Evolutionary conservation across 2,113 vertebrate genomes (phyloP), one percentile per base, ranked within the genome.

Genomic region (Manacus vitellinus): DNA sequence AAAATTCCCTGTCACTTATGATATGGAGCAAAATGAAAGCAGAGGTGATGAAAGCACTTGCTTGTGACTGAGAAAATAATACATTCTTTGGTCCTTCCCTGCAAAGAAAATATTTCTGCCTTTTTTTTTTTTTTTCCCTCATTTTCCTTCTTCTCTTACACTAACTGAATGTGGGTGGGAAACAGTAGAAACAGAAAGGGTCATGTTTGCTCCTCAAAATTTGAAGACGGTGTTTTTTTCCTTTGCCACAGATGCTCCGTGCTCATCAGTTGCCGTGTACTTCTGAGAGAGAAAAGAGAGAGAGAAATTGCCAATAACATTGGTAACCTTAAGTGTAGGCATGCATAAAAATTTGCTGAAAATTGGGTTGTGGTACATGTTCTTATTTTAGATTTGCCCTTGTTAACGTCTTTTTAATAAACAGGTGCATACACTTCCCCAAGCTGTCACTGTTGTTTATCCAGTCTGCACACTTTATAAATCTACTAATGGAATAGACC

Each of bases 371-470:
- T 46, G 93, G 93, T 97, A 85, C 93, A 85, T 78, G 88, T 98
- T 97, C 97, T 97, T 97, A 97, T 98, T 98, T 98, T 98, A 98
- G 97, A 95, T 96, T 97, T 98, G 97, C 97, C 97, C 97, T 95
- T 95, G 98, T 97, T 98, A 98, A 95, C 82, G 71, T 98, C 95
- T 97, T 97, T 92, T 98, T 97, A 98, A 97, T 98, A 97, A 98
- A 96, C 97, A 98, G 98, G 98, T 98, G 98, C 96, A 79, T 97
- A 97, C 71, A 97, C 96, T 98, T 98, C 94, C 94, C 97, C 98
- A 98, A 97, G 97, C 97, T 98, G 97, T 98, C 96, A 97, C 92
- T 98, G 97, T 96, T 98, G 97, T 97, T 98, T 98, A 97, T 97
- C 88, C 96, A 98, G 97, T 88, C 92, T 96, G 97, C 89, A 91